Evolutionary conservation across 1,140 invertebrate species (phyloP).

Genomic region (Drosophila bifasciata): DNA sequence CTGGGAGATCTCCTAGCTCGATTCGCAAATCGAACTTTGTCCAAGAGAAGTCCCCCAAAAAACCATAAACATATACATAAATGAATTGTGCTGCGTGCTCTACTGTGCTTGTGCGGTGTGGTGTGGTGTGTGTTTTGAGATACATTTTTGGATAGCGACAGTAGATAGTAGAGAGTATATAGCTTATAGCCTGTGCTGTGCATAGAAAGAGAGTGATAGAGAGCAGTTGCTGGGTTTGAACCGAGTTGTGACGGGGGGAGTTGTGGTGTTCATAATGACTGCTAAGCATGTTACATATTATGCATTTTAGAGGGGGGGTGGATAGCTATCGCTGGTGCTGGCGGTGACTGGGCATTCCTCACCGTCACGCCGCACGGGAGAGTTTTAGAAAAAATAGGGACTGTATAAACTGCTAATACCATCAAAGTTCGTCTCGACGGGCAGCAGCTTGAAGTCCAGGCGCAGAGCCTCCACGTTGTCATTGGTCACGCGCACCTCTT

Average conservation of each 20-base stretch:
- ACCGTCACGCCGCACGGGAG: no score
- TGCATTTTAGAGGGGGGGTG: background rate
- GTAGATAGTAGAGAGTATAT: no score
- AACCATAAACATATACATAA: no score
- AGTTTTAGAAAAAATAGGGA: slow-evolving; percentile 77
- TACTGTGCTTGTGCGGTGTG: background rate
- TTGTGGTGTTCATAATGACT: no score
- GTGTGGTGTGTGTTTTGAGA: background rate
- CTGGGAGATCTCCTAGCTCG: background rate
- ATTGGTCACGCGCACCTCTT: slow-evolving; percentile 75
- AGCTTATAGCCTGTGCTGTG: background rate
- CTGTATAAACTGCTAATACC: slow-evolving; percentile 84
- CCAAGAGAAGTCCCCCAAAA: no score
- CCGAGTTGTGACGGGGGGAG: no score
- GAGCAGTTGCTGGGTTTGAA: no score
- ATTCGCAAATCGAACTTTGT: background rate
- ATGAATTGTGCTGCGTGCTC: no score
- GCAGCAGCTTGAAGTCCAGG: slow-evolving; percentile 78
- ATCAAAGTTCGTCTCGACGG: slow-evolving; percentile 77
- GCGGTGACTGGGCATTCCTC: background rate
- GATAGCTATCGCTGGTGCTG: slow-evolving; percentile 2
- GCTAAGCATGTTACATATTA: no score
- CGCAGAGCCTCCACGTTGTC: slow-evolving; percentile 71
- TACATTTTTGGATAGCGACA: no score
- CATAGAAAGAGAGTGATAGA: background rate